These are phyloP conservation scores for Drosophila niveifrons DNA, from an alignment of 2,888 invertebrate genomes.

Conservation along the genomic window DNA sequence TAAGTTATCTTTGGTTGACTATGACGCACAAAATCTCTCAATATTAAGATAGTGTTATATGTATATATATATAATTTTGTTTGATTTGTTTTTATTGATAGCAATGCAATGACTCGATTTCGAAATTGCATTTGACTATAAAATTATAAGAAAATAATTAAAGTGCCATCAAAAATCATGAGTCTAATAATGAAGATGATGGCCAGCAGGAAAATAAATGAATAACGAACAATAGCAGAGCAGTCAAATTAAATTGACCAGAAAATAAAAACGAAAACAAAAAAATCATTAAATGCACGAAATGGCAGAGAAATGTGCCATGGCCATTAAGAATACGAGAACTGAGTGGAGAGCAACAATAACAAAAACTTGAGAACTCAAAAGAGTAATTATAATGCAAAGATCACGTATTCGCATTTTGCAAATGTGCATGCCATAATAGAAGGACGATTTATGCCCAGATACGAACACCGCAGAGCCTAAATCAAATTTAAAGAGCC, in stretches of 20 bases:
- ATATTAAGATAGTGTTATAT: no score
- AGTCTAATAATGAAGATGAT: conserved; percentile 41
- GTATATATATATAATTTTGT: no score
- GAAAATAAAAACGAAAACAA: conserved; percentile 59
- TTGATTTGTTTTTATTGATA: no score
- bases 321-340: conserved; percentile 71
- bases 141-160: conserved; percentile 72
- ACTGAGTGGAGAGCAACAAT: conserved; percentile 14
- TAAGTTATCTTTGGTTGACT: no score
- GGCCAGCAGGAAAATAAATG: conserved; percentile 25
- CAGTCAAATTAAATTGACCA: conserved; percentile 77
- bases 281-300: conserved; percentile 80
- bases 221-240: conserved; percentile 46
- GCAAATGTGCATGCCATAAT: conserved; percentile 73
- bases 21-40: no score
- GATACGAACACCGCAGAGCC: conserved; percentile 1
- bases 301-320: conserved; percentile 80
- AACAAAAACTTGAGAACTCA: conserved; percentile 15
- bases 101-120: no score
- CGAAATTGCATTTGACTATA: conserved; percentile 14
- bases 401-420: conserved; percentile 79
- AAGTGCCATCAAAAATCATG: conserved; percentile 71
- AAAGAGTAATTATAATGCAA: conserved; percentile 76
- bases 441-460: conserved; percentile 77
- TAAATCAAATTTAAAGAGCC: conserved; percentile 37